Evolutionary conservation across 2,888 invertebrate genomes (phyloP).

Genomic region (Dicycla oo): DNA sequence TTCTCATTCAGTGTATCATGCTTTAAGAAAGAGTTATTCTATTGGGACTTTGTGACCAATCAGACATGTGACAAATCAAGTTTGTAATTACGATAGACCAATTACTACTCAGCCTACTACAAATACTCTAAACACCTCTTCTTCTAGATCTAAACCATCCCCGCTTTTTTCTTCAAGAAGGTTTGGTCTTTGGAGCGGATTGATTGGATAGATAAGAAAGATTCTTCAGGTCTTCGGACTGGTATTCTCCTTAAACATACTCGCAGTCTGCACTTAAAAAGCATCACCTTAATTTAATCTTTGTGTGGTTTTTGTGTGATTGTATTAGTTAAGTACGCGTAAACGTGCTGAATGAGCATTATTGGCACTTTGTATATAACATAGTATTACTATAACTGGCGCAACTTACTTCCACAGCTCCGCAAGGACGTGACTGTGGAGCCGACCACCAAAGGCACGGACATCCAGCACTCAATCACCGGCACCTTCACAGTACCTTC

Average conservation of each 20-base stretch:
- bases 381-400: background rate
- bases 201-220: background rate
- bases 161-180: background rate
- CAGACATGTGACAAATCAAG: background rate
- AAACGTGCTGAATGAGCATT: too few species aligned
- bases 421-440: constrained; percentile 76
- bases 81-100: background rate
- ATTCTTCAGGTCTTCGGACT: too few species aligned
- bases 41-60: too few species aligned
- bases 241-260: too few species aligned
- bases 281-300: background rate
- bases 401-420: constrained; percentile 70
- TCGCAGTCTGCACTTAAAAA: background rate
- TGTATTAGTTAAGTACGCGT: too few species aligned
- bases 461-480: constrained; percentile 87
- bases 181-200: background rate
- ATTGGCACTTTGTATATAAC: background rate
- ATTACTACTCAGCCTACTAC: background rate
- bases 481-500: constrained; percentile 90
- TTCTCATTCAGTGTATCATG: background rate
- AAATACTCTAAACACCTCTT: background rate
- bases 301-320: too few species aligned
- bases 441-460: constrained; percentile 79
- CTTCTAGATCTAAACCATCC: background rate
- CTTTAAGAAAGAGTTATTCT: background rate